Evolutionary conservation across 2,888 invertebrate species (phyloP).

Genomic region (Spisula solida): DNA sequence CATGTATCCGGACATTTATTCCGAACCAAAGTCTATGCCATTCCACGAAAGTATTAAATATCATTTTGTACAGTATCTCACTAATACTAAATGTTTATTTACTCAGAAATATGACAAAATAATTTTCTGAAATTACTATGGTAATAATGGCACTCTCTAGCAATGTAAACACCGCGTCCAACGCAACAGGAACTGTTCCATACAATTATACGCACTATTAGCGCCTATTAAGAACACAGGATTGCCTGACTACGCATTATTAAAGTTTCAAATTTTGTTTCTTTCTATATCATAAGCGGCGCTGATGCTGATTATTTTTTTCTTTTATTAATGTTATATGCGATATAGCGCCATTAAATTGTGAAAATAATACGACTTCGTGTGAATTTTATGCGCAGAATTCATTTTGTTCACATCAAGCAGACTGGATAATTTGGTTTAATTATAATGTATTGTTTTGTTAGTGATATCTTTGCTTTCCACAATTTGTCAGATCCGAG

Average conservation of each 20-base stretch:
- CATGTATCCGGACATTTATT: neutral
- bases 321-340: slow-evolving; percentile 61
- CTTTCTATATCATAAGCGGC: slow-evolving; percentile 62
- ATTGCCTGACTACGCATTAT: slow-evolving; percentile 61
- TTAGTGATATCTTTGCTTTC: slow-evolving; percentile 28
- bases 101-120: slow-evolving; percentile 53
- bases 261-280: slow-evolving; percentile 60
- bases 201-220: slow-evolving; percentile 63
- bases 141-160: slow-evolving; percentile 25
- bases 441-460: slow-evolving; percentile 60
- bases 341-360: slow-evolving; percentile 53
- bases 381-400: slow-evolving; percentile 47
- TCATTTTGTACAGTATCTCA: neutral
- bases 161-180: slow-evolving; percentile 44
- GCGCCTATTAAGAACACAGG: slow-evolving; percentile 46
- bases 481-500: slow-evolving; percentile 40
- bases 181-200: slow-evolving; percentile 51
- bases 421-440: slow-evolving; percentile 43
- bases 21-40: neutral
- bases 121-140: slow-evolving; percentile 55
- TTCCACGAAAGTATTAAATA: neutral
- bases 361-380: slow-evolving; percentile 61
- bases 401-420: slow-evolving; percentile 36
- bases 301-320: slow-evolving; percentile 51
- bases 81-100: slow-evolving; percentile 26